These are phyloP conservation scores for Tokudaia tokunoshimensis DNA, from an alignment of 2,797 vertebrate genomes.

Conservation along the genomic window DNA sequence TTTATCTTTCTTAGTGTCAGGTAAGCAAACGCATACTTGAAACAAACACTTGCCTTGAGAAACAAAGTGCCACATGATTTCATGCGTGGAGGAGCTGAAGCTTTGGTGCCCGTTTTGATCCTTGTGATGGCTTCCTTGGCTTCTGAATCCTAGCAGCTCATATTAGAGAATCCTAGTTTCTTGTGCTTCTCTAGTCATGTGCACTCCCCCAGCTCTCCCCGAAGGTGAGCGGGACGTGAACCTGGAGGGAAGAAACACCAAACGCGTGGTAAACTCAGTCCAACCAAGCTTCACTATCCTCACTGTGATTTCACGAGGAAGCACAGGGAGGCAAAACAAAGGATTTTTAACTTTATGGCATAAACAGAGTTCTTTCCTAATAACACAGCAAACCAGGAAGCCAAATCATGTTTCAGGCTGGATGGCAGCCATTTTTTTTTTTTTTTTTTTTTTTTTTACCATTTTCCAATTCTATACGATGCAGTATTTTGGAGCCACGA, in stretches of 20 bases:
- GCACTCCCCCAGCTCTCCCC: neutral
- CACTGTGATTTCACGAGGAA: neutral
- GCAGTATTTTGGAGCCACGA: neutral
- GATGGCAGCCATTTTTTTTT: neutral
- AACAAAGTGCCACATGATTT: neutral
- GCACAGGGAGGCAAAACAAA: neutral
- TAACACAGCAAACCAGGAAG: neutral
- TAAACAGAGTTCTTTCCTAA: neutral
- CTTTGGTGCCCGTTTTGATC: neutral
- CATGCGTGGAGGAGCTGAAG: neutral
- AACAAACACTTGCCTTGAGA: neutral
- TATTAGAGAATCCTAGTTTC: neutral
- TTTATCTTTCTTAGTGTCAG: neutral
- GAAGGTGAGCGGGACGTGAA: neutral
- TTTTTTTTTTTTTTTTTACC: constrained; percentile 30
- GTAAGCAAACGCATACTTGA: neutral
- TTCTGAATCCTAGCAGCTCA: neutral
- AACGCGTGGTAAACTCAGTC: neutral
- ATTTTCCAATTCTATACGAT: neutral
- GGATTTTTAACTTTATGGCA: neutral
- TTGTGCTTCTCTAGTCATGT: neutral
- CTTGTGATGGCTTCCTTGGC: neutral
- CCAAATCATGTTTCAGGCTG: neutral
- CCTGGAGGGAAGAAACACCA: neutral
- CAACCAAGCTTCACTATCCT: neutral